Base-by-base conservation (phyloP, 2,888 invertebrate genomes). In the Bibio marci region DNA sequence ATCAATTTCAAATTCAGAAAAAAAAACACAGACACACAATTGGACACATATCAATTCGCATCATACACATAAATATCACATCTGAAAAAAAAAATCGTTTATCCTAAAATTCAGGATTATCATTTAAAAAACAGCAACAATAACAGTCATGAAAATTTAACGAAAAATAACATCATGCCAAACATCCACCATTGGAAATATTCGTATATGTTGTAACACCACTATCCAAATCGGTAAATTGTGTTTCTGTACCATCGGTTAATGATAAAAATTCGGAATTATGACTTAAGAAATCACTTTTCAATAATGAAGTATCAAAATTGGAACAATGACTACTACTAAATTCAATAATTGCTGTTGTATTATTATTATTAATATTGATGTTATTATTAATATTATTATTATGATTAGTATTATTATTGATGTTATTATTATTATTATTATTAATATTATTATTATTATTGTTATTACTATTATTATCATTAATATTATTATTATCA, bases 221-320 rank as follows among this genome's bases (percentile, higher is more conserved):
- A 28, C 58, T 56, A 39, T 62, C 61, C 46, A 62, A 45, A 45
- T 62, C 61, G 4, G 60, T 60, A 34, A 57, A 61, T 32, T 62
- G 60, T n/a, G 53, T 52, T 11, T 51, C 56, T n/a, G 56, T 56
- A 17, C 41, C 45, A 32, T 50, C 50, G 11, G 54, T 47, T 38
- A 60, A 45, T 1, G 57, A 52, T 17, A 61, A 46, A 32, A 60
- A 47, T 44, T 62, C 61, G 3, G 51, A 46, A 12, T 55, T 57
- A 30, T 52, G 50, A 13, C 47, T 43, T 14, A 49, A 42, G 28
- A 55, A 47, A 39, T 53, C 48, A 39, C 51, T 54, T 43, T 59
- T 60, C 44, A 60, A 54, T 10, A 58, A 50, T 39, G 35, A 30
- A 12, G 28, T 34, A 35, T 42, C 42, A 17, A 41, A 35, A 36